A percentile compares a stretch with the other conserved stretches of the same genome.
These are phyloP conservation scores for Halocaridina rubra DNA, from an alignment of 2,888 invertebrate species.

Conservation along the genomic window DNA sequence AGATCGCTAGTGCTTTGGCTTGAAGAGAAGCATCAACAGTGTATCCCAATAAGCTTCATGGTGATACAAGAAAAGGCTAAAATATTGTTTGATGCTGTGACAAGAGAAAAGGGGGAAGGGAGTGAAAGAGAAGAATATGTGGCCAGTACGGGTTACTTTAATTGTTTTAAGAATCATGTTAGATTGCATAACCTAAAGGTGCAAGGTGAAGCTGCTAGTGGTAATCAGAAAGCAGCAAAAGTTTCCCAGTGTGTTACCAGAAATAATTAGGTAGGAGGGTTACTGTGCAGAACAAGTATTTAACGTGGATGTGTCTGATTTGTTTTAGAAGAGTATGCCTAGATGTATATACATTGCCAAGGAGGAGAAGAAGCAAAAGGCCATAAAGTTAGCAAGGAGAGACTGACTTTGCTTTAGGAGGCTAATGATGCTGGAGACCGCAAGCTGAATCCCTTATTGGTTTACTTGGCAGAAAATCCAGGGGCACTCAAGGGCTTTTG, in stretches of 20 bases:
- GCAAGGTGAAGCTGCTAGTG: background rate
- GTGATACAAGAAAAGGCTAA: background rate
- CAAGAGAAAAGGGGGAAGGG: background rate
- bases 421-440: background rate
- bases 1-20: background rate
- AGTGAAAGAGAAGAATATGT: background rate
- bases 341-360: background rate
- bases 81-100: background rate
- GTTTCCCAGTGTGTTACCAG: background rate
- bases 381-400: background rate
- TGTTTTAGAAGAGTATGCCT: background rate
- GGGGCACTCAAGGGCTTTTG: too few relatives aligned
- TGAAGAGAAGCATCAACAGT: background rate
- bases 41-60: background rate
- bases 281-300: background rate
- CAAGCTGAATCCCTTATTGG: too few relatives aligned
- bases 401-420: background rate
- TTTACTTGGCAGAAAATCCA: too few relatives aligned
- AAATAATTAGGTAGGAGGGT: background rate
- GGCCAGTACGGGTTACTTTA: background rate
- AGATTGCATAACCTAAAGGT: background rate
- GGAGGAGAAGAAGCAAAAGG: background rate
- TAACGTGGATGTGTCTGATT: background rate
- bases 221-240: background rate
- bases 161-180: background rate